These are phyloP conservation scores for Grantiella picta DNA, from an alignment of 2,113 vertebrate species.

Conservation along the genomic window DNA sequence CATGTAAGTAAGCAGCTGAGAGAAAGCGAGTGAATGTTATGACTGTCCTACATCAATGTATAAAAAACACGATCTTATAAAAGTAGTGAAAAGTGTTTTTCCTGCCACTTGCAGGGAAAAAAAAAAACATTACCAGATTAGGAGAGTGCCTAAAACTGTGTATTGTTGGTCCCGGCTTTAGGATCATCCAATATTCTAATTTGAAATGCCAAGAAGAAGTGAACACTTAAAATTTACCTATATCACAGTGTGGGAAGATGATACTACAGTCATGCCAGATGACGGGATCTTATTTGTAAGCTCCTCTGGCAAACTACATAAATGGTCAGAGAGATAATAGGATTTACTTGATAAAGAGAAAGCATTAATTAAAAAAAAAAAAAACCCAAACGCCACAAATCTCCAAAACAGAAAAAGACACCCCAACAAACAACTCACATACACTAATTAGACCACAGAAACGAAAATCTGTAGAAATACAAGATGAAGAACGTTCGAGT, in stretches of 20 bases:
- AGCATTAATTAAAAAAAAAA: neutral
- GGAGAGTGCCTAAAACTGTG: neutral
- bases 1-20: neutral
- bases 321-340: neutral
- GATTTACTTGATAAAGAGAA: neutral
- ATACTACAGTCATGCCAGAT: neutral
- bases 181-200: accelerated
- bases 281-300: neutral
- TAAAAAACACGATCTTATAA: accelerated
- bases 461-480: neutral
- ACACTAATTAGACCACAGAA: neutral
- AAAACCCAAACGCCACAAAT: neutral
- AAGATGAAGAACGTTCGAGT: accelerated
- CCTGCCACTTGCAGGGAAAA: neutral
- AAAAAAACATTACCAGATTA: neutral
- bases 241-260: neutral
- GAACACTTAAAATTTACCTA: neutral
- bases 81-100: neutral
- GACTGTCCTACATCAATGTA: neutral
- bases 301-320: neutral
- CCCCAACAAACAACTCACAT: accelerated
- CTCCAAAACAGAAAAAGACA: neutral
- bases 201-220: neutral
- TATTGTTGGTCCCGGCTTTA: neutral
- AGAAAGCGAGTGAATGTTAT: neutral